Evolutionary conservation across 64 coral and sea anemone genomes (phyloP), one percentile per base, ranked within the genome.

Genomic region (Acropora yongei): DNA sequence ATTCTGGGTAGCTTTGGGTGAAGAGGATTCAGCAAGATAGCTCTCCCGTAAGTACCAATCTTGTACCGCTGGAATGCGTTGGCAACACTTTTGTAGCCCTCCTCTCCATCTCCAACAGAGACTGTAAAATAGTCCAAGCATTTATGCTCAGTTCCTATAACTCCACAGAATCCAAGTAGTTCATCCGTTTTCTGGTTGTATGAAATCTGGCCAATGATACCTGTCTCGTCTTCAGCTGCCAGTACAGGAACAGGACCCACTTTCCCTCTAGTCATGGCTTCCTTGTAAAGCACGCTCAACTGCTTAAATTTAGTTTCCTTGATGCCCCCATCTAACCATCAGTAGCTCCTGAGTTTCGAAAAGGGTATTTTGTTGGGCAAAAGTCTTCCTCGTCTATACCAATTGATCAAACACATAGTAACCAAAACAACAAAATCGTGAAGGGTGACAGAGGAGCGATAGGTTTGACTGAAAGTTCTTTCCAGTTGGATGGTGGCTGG

Each of bases 91-190:
- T 75, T 75, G 40, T 75, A 75, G 2, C 73, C 73, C 13, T 75
- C 73, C 73, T 75, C 76, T 4, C 88, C 88, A 18, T 89, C 60
- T 41, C 88, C 88, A 58, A 89, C 76, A 49, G 1, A 3, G 0
- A 89, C 76, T 5, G 20, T 46, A 44, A 89, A 80, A 1, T 49
- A 47, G 40, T 89, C 88, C 41, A 68, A 58, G 57, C 76, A 79
- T 47, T 89, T 41, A 71, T 79, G 88, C 0, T 79, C 10, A 14
- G 88, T 14, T 19, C 74, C 76, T 9, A n/a, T 48, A 4, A 89
- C 75, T 43, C 77, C 88, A 89, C 88, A 89, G 74, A 89, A 89
- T 48, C 88, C 88, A 8, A 83, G 51, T 7, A 83, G 63, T 18
- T 83, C 80, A 44, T 83, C 80, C 13, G 41, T 83, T 16, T 42